These are phyloP conservation scores for Drosophila parthenogenetica DNA, from an alignment of 2,888 invertebrate genomes.

Conservation along the genomic window DNA sequence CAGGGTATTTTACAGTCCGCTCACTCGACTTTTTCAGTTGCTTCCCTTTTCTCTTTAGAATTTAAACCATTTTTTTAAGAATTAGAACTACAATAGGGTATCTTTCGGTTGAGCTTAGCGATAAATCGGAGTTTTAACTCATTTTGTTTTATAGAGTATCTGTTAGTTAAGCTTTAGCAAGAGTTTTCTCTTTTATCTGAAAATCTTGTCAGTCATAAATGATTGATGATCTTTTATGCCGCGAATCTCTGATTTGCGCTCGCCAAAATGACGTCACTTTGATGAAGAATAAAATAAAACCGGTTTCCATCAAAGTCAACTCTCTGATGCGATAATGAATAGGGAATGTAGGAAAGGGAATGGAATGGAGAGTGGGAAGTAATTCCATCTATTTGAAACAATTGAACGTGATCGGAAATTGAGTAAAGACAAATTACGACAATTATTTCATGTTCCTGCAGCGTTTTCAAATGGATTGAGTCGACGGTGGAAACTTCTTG, in stretches of 20 bases:
- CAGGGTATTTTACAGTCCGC: no score
- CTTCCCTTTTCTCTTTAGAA: no score
- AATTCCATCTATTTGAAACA: conserved; percentile 6
- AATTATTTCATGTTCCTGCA: conserved; percentile 9
- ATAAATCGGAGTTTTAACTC: neutral
- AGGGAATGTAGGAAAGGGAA: neutral
- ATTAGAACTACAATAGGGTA: no score
- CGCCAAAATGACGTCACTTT: conserved; percentile 32
- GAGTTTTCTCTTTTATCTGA: neutral
- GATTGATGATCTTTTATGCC: conserved; percentile 31
- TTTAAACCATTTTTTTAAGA: no score
- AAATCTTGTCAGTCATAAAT: conserved; percentile 30
- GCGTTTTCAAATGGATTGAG: conserved; percentile 4
- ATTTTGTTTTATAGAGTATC: neutral
- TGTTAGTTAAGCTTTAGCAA: neutral
- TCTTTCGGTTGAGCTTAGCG: no score
- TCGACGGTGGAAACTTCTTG: neutral
- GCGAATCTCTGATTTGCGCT: neutral
- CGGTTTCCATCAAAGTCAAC: conserved; percentile 15
- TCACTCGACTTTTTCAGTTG: no score
- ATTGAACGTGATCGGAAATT: conserved; percentile 41
- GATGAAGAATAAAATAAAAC: conserved; percentile 8
- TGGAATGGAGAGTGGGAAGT: no score
- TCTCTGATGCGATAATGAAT: neutral
- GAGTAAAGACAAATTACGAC: conserved; percentile 22